Conservation (phyloP, 2,888 invertebrate species). For the Steinernema carpocapsae region DNA sequence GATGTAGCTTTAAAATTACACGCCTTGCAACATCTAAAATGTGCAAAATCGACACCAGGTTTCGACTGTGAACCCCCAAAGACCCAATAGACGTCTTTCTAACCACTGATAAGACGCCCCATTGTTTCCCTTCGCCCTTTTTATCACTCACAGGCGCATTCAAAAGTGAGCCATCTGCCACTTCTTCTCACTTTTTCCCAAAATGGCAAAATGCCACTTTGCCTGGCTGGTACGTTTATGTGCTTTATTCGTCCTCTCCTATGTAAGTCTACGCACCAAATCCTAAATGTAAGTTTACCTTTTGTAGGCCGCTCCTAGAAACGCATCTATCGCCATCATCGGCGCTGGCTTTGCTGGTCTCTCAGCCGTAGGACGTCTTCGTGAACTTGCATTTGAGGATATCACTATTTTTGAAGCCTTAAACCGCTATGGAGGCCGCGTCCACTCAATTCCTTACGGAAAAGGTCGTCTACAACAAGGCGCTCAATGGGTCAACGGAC, state of each 20-base stretch:
- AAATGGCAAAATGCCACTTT: too few species aligned
- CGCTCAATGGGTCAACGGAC: slow-evolving; percentile 64
- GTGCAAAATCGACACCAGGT: too few species aligned
- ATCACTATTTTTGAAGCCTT: slow-evolving; percentile 56
- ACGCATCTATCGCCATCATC: slow-evolving; percentile 48
- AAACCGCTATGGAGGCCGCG: slow-evolving; percentile 55
- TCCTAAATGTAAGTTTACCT: background rate
- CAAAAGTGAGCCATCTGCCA: too few species aligned
- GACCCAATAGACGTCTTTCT: too few species aligned
- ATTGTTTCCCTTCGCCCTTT: too few species aligned
- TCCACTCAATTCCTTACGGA: slow-evolving; percentile 56
- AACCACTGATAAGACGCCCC: too few species aligned
- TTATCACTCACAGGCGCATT: too few species aligned
- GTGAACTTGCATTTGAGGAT: slow-evolving; percentile 52
- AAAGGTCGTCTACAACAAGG: slow-evolving; percentile 65
- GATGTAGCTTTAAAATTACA: too few species aligned
- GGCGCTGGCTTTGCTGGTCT: slow-evolving; percentile 59
- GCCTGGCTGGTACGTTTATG: too few species aligned
- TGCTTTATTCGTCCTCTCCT: background rate
- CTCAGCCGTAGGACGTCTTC: slow-evolving; percentile 54
- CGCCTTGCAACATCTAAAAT: too few species aligned
- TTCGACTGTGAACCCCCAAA: too few species aligned
- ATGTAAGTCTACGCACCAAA: background rate
- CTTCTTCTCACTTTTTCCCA: too few species aligned
- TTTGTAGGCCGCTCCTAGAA: background rate